Conservation (phyloP, 2,113 vertebrate species). For the Mustelus asterias region DNA sequence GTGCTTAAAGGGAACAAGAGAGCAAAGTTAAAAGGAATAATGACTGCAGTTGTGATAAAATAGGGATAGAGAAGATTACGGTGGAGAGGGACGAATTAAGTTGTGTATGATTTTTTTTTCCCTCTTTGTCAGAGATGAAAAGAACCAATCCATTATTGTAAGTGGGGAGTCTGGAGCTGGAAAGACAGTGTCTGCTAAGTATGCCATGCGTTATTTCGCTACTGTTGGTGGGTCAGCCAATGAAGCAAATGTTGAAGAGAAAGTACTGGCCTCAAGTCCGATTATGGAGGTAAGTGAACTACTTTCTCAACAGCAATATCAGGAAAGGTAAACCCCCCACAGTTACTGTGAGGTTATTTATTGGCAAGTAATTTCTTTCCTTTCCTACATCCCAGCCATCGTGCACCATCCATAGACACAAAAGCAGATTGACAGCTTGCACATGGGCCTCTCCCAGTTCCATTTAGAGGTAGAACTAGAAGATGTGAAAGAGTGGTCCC, state of each 20-base stretch:
- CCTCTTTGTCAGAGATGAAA: slow-evolving; percentile 70
- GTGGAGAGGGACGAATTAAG: neutral
- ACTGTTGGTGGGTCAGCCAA: slow-evolving; percentile 77
- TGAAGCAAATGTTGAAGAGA: slow-evolving; percentile 82
- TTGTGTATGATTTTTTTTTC: neutral
- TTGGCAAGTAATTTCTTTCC: neutral
- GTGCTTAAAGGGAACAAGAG: neutral
- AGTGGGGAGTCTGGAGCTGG: slow-evolving; percentile 91
- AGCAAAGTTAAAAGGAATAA: neutral
- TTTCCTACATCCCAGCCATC: neutral
- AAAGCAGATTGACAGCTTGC: neutral
- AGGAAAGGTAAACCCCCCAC: neutral
- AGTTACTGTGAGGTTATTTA: neutral
- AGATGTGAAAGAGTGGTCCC: neutral
- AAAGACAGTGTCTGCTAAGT: slow-evolving; percentile 93
- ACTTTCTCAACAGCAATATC: neutral
- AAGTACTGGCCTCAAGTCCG: slow-evolving; percentile 84
- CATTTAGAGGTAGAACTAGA: neutral
- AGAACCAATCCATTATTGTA: slow-evolving; percentile 96
- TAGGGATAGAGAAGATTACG: neutral
- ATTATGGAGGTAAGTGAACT: slow-evolving; percentile 85
- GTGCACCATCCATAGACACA: neutral
- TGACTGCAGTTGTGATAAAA: neutral
- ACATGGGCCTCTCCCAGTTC: neutral
- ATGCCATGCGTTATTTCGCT: slow-evolving; percentile 87